Conservation (phyloP, 2,797 vertebrate species). For the Cuculus canorus region DNA sequence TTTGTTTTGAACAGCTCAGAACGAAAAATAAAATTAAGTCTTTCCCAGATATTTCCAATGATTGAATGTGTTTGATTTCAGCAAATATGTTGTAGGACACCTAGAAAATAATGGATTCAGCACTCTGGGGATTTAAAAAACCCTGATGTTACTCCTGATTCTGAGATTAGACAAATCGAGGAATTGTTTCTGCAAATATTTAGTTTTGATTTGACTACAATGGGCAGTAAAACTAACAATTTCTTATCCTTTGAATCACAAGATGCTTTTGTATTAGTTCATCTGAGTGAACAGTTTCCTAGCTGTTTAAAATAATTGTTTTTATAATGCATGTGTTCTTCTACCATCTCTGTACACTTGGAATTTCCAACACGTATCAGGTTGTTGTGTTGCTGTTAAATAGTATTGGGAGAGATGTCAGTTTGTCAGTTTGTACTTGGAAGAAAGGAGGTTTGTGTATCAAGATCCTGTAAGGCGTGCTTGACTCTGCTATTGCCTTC, state of each 20-base stretch:
- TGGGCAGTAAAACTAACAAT: background rate
- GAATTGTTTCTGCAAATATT: background rate
- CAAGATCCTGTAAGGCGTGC: background rate
- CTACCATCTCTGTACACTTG: background rate
- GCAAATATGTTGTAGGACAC: background rate
- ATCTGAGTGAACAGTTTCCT: background rate
- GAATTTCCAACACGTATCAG: background rate
- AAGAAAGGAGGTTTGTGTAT: background rate
- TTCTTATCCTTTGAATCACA: background rate
- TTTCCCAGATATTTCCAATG: background rate
- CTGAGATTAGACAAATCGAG: background rate
- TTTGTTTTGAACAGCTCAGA: background rate
- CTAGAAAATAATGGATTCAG: background rate
- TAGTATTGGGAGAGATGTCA: background rate
- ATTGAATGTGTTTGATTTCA: background rate
- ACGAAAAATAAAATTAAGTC: background rate
- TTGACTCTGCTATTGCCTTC: background rate
- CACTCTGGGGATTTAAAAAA: background rate
- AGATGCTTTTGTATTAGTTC: background rate
- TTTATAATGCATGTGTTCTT: background rate
- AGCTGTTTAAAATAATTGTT: background rate
- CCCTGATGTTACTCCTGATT: background rate
- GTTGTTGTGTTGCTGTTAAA: background rate
- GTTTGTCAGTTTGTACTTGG: background rate
- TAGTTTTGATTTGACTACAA: background rate